Evolutionary conservation across 2,113 vertebrate species (phyloP), one percentile per base, ranked within the genome.

Genomic region (Smithornis capensis): DNA sequence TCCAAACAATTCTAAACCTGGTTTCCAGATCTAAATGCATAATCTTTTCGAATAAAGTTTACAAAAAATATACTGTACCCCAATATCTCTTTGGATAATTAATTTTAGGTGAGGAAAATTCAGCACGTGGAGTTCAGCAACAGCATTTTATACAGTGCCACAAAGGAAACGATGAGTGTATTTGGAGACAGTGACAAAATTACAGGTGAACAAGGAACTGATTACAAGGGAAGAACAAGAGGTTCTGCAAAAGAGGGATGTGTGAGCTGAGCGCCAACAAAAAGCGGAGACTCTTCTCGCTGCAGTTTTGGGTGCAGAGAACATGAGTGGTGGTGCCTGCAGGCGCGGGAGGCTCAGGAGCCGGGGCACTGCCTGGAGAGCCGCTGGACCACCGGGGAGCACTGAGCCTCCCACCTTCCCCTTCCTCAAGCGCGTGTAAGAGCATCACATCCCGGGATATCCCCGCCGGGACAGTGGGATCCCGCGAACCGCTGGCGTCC

Each of bases 241-340:
- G 29, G 3, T 29, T 24, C 25, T 4, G 24, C 29, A 31, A 13
- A 27, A 49, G n/a, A 23, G 35, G 24, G 38, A 44, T 1, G 19
- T 13, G 44, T 1, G 38, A 59, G 53, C 47, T 17, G 38, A 70
- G 40, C 0, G 1, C 33, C 78, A 55, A 22, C 23, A 64, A 49
- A 79, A 44, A 63, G 27, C 55, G 6, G 31, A 8, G 44, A 49
- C 9, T 27, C 42, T 21, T 18, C 2, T 5, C 68, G 37, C 57
- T 10, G 37, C 57, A 9, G 21, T 12, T 68, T 12, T 42, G 27
- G 42, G 27, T 2, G 49, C 59, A 38, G 42, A n/a, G 33, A n/a
- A 23, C 8, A 3, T 0, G 6, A 57, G n/a, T 1, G 10, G 15
- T 1, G 52, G 7, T 4, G 31, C 40, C 56, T 9, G 63, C 42